Evolutionary conservation across 2,113 vertebrate genomes (phyloP).

Genomic region (Papio anubis): DNA sequence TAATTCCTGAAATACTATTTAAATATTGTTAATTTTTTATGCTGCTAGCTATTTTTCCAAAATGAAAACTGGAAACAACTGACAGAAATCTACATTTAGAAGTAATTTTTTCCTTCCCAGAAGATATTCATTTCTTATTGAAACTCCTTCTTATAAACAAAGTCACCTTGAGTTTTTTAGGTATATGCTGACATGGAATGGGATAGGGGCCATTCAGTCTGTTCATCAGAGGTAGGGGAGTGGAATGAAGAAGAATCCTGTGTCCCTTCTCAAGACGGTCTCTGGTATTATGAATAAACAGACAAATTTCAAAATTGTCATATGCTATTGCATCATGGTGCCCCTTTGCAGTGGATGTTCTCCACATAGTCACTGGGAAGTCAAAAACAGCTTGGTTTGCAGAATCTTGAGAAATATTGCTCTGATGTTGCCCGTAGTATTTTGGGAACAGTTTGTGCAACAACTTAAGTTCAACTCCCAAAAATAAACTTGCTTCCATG

Average conservation of each 20-base stretch:
- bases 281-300: neutral
- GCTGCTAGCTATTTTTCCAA: neutral
- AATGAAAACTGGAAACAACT: neutral
- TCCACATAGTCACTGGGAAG: neutral
- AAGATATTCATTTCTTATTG: neutral
- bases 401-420: slow-evolving; percentile 25
- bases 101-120: neutral
- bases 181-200: neutral
- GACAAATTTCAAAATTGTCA: neutral
- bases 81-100: neutral
- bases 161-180: neutral
- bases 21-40: neutral
- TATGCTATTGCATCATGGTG: neutral
- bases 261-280: neutral
- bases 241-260: neutral
- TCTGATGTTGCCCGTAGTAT: neutral
- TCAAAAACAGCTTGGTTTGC: slow-evolving; percentile 7
- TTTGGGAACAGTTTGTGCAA: neutral
- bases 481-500: neutral
- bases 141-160: neutral
- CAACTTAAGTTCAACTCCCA: neutral
- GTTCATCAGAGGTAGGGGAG: neutral
- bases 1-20: slow-evolving; percentile 15
- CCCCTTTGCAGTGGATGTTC: neutral
- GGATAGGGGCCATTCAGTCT: neutral